Base-by-base conservation (phyloP, 2,797 vertebrate species). In the Psittacula derbiana region DNA sequence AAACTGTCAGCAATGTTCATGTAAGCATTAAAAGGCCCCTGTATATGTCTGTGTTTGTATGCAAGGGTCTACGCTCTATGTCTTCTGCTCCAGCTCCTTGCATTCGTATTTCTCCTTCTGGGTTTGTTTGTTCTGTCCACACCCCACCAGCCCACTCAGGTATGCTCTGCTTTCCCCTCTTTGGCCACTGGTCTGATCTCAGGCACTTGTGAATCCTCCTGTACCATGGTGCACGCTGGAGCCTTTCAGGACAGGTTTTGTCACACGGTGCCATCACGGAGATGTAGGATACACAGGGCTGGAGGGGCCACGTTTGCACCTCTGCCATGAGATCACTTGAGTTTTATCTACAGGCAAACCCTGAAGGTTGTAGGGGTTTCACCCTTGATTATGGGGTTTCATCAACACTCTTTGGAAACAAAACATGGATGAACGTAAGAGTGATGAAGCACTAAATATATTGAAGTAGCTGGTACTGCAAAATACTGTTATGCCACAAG, bases 261-360 rank as follows among this genome's bases (percentile, higher is more conserved):
- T 50, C 67, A n/a, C 30, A 23, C 0, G 0, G 30, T 50, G 43
- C 43, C 46, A 3, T n/a, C 36, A 58, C 33, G 80, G 62, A 47
- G 27, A 41, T 0, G 18, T 18, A 31, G 60, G 16, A 31, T 6
- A 36, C 19, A 44, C 0, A 0, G 27, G 21, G 24, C 19, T 24
- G 27, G 36, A 83, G 19, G 12, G 16, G 7, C 3, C 40, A n/a
- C 11, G 3, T 53, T 33, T 55, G 14, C 27, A 55, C 3, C 36
- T 74, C 62, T 41, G 16, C 28, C 60, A 20, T 1, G 4, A 83
- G 30, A 41, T 30, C 8, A 6, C 36, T 60, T 41, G 50, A 31
- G 12, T 58, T 65, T 64, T 53, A 23, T 53, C 33, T 27, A 16
- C 14, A 18, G 46, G 3, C 15, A 27, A 79, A 53, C 25, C 19